Evolutionary conservation across 2,888 invertebrate genomes (phyloP), one percentile per base, ranked within the genome.

Genomic region (Pharmacophagus antenor): DNA sequence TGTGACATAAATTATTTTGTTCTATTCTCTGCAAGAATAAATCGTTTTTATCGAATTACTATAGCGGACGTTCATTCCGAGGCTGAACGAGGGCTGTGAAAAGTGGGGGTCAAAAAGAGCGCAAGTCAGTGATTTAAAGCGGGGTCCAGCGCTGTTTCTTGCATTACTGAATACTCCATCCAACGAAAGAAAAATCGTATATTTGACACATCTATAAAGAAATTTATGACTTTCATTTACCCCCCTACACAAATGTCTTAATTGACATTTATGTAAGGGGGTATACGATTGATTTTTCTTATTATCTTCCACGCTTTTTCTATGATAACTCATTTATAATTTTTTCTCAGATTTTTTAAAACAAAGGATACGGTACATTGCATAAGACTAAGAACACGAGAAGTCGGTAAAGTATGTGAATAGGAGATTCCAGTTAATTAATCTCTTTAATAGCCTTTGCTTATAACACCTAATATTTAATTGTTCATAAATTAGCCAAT

Each of bases 151-250:
- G 72, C 66, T 68, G 72, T 68, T 61, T 71, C 73, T 71, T 72
- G 75, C 79, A 77, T 85, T 88, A 88, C 88, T 86, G 85, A 88
- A 88, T 82, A 81, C 82, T 77, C 73, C 73, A 70, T 78, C 79
- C 81, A 78, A 75, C 82, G 77, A 80, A 83, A 85, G 88, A 86
- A 85, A 85, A 85, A 82, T 85, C 84, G 82, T 81, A 82, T 79
- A 84, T 88, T 85, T 87, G 83, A 86, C 79, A 71, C 80, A 73
- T 67, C 74, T 71, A 72, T 70, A 72, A 72, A 67, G 63, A 69
- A 82, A 88, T 88, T 88, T 88, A 88, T 82, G 77, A 78, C 78
- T 75, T 72, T 77, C 81, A 83, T 84, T 84, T 79, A 78, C 83
- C 77, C 74, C 61, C 64, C 72, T 70, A 82, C 78, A 80, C 80